Evolutionary conservation across 2,888 invertebrate species (phyloP).

Genomic region (Thymelicus lineola): DNA sequence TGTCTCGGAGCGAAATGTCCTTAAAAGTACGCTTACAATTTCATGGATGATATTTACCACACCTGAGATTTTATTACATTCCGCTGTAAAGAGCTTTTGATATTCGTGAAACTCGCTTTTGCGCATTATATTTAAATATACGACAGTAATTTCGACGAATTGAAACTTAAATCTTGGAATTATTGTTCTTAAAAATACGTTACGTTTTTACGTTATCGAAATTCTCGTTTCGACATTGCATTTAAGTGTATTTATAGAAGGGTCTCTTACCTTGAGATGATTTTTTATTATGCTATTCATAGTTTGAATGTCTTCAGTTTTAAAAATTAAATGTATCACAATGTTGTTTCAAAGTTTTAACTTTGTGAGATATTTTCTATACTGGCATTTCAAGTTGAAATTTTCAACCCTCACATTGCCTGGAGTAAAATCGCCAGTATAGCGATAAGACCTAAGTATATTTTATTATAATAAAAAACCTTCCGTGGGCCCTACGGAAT

Average conservation of each 20-base stretch:
- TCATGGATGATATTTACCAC: neutral
- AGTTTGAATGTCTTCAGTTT: neutral
- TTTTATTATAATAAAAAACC: too few relatives aligned
- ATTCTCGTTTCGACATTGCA: neutral
- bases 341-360: neutral
- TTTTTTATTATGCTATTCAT: neutral
- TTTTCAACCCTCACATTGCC: too few relatives aligned
- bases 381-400: too few relatives aligned
- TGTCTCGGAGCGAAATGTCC: neutral
- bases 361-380: too few relatives aligned
- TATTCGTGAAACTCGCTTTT: neutral
- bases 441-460: too few relatives aligned
- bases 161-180: neutral
- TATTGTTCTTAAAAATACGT: constrained; percentile 1
- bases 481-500: too few relatives aligned
- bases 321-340: neutral
- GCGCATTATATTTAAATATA: neutral
- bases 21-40: neutral
- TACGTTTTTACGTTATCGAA: neutral
- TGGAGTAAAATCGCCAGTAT: too few relatives aligned
- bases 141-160: neutral
- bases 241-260: constrained; percentile 9
- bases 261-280: neutral
- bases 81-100: neutral
- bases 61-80: neutral